phyloP scores from a whole-genome alignment of 2,797 vertebrate species.

The Labroides dimidiatus region DNA sequence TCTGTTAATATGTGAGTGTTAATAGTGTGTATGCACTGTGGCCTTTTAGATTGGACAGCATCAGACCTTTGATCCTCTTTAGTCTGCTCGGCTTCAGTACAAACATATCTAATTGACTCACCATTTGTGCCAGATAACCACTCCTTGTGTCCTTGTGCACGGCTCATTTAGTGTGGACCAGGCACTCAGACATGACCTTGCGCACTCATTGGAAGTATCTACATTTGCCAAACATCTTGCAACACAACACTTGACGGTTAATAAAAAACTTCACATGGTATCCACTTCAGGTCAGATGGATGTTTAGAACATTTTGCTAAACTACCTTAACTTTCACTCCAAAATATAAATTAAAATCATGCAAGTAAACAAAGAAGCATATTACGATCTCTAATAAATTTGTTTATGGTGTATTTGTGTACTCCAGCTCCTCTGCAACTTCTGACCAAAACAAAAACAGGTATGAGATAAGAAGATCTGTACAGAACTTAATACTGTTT shows the following conservation, averaged over 20 bases:
- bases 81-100: constrained; percentile 15
- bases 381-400: neutral
- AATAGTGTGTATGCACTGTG: neutral
- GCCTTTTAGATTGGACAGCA: constrained; percentile 29
- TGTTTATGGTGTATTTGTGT: too few relatives aligned
- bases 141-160: constrained; percentile 6
- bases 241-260: neutral
- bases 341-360: neutral
- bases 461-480: neutral
- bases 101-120: constrained; percentile 24
- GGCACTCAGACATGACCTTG: neutral
- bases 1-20: constrained; percentile 1
- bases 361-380: neutral
- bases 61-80: constrained; percentile 55
- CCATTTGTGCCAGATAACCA: neutral
- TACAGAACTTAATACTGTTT: neutral
- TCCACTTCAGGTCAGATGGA: neutral
- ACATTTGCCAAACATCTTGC: neutral
- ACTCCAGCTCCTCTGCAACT: neutral
- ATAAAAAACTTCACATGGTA: neutral
- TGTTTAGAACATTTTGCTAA: neutral
- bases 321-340: too few relatives aligned
- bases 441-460: neutral
- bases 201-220: constrained; percentile 15
- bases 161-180: constrained; percentile 5